Evolutionary conservation across 1,140 invertebrate genomes (phyloP).

Genomic region (Trichonephila inaurata): DNA sequence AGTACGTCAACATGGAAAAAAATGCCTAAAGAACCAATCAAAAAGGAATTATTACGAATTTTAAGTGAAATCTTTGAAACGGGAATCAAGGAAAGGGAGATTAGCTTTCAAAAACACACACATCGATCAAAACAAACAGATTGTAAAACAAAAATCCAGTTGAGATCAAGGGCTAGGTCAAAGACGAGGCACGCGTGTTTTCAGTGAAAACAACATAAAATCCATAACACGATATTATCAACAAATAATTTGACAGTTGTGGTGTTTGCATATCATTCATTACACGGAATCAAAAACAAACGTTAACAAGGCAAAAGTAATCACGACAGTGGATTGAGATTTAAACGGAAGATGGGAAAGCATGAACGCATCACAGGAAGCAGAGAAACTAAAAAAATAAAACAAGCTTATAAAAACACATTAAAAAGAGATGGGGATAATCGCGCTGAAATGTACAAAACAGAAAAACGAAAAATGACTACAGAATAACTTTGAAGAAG

Average conservation of each 20-base stretch:
- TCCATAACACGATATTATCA: background rate
- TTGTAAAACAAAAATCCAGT: background rate
- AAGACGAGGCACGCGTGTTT: background rate
- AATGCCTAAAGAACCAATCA: background rate
- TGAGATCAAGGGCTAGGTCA: background rate
- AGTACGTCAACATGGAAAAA: background rate
- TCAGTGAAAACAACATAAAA: background rate
- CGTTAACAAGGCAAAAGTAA: background rate
- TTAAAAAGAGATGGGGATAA: background rate
- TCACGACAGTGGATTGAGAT: background rate
- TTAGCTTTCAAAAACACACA: background rate
- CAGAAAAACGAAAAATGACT: background rate
- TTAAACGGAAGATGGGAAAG: background rate
- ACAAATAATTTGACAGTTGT: slow-evolving; percentile 21
- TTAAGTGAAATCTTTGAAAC: background rate
- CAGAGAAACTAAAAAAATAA: background rate
- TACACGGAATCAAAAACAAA: background rate
- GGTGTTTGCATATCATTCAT: slow-evolving; percentile 11
- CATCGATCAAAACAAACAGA: background rate
- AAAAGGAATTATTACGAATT: background rate
- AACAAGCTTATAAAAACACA: slow-evolving; percentile 2
- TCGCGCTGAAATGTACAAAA: background rate
- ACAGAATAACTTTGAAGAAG: background rate
- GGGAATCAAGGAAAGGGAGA: background rate
- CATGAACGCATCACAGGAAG: background rate